Evolutionary conservation across 2,888 invertebrate species (phyloP).

Genomic region (Malthinus seriepunctatus): DNA sequence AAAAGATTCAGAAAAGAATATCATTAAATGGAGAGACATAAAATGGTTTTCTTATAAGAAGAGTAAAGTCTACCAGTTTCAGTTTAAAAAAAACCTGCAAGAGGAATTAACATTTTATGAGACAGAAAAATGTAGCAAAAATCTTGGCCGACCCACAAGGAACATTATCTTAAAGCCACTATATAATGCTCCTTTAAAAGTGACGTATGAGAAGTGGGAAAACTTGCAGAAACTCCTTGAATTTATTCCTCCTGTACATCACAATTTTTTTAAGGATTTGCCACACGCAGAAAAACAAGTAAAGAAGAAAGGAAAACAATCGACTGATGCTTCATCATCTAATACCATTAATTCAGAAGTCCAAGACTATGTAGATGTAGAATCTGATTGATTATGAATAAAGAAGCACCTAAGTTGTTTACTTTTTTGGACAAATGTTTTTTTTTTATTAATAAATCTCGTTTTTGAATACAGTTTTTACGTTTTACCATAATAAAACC

Average conservation of each 20-base stretch:
- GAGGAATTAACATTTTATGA: background rate
- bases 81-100: background rate
- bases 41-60: constrained; percentile 21
- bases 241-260: background rate
- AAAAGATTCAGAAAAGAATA: background rate
- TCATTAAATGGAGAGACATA: constrained; percentile 42
- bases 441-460: no score
- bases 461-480: no score
- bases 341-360: no score
- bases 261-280: constrained; percentile 20
- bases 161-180: background rate
- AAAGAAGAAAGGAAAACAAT: constrained; percentile 1
- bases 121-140: background rate
- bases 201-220: background rate
- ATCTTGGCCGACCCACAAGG: background rate
- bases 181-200: background rate
- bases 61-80: constrained; percentile 23
- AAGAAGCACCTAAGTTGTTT: no score
- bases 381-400: no score
- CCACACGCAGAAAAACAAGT: background rate
- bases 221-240: background rate
- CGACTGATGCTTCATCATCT: no score
- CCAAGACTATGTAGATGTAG: no score
- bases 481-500: no score
- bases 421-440: no score